Evolutionary conservation across 2,888 invertebrate species (phyloP).

Genomic region (Isotomurus palustris): DNA sequence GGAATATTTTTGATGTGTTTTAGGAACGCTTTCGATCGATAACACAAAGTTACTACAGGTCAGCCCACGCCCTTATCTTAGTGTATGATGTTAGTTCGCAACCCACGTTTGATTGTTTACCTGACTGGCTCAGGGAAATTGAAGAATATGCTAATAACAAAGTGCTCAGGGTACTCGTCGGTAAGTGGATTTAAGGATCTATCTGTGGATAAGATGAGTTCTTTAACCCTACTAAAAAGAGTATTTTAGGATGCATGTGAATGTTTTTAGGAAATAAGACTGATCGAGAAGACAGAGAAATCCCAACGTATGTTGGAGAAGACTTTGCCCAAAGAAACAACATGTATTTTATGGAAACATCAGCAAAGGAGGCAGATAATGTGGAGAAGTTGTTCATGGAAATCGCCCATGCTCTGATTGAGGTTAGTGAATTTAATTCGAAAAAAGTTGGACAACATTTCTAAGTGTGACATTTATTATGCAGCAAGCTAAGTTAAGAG

Average conservation of each 20-base stretch:
- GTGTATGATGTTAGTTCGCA: conserved; percentile 97
- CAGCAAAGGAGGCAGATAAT: conserved; percentile 96
- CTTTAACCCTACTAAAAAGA: background rate
- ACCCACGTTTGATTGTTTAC: conserved; percentile 93
- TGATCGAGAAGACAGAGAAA: conserved; percentile 91
- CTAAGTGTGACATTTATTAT: conserved; percentile 12
- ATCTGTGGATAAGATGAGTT: background rate
- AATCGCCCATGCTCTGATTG: conserved; percentile 88
- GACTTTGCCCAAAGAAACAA: conserved; percentile 92
- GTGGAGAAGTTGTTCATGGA: conserved; percentile 95
- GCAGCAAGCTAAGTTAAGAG: conserved; percentile 45
- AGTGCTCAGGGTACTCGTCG: conserved; percentile 89
- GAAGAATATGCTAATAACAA: conserved; percentile 95
- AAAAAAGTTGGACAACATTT: background rate
- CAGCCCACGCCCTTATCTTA: conserved; percentile 92
- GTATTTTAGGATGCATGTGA: background rate
- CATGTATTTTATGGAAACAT: conserved; percentile 97
- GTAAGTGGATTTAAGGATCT: conserved; percentile 54
- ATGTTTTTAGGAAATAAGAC: conserved; percentile 84
- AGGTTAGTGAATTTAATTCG: conserved; percentile 54
- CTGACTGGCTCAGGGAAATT: conserved; percentile 95
- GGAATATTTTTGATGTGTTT: conserved; percentile 13
- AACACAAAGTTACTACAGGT: conserved; percentile 95
- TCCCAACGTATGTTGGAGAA: conserved; percentile 89
- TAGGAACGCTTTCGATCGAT: conserved; percentile 80